These are phyloP conservation scores for Coreoperca whiteheadi DNA, from an alignment of 2,113 vertebrate genomes.

Conservation along the genomic window DNA sequence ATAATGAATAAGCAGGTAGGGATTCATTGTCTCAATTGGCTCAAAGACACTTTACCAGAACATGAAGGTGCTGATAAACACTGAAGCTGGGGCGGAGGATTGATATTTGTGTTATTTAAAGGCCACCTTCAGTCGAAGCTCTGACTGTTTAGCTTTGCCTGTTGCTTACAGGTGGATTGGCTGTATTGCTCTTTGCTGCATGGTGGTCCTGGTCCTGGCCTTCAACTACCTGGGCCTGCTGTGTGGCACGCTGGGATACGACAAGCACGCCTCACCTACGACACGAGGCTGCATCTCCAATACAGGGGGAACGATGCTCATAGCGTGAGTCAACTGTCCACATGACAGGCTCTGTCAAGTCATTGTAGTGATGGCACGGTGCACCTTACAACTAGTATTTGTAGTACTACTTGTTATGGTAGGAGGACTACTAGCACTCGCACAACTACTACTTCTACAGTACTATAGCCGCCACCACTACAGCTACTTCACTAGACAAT, in stretches of 20 bases:
- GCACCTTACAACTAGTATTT: not conserved
- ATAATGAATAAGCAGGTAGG: not conserved
- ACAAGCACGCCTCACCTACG: constrained; percentile 92
- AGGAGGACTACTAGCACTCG: not conserved
- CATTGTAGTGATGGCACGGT: not conserved
- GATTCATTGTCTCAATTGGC: not conserved
- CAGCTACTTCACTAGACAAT: not conserved
- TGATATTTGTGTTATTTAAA: not conserved
- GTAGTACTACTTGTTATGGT: not conserved
- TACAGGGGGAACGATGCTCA: constrained; percentile 94
- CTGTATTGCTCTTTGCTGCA: constrained; percentile 89
- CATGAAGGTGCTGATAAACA: not conserved
- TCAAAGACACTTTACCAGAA: not conserved
- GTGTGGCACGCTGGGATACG: constrained; percentile 90
- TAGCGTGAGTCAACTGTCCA: constrained; percentile 88
- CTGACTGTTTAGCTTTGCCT: constrained; percentile 9
- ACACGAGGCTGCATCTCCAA: constrained; percentile 95
- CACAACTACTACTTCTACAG: not conserved
- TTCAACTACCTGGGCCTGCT: constrained; percentile 94
- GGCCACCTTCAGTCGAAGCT: not conserved
- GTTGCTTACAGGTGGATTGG: constrained; percentile 89
- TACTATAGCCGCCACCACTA: not conserved
- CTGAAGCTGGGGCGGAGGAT: not conserved
- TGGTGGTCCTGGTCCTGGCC: constrained; percentile 90
- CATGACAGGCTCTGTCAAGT: not conserved